These are phyloP conservation scores for Nephrotoma guestfalica DNA, from an alignment of 2,888 invertebrate genomes.

Conservation along the genomic window DNA sequence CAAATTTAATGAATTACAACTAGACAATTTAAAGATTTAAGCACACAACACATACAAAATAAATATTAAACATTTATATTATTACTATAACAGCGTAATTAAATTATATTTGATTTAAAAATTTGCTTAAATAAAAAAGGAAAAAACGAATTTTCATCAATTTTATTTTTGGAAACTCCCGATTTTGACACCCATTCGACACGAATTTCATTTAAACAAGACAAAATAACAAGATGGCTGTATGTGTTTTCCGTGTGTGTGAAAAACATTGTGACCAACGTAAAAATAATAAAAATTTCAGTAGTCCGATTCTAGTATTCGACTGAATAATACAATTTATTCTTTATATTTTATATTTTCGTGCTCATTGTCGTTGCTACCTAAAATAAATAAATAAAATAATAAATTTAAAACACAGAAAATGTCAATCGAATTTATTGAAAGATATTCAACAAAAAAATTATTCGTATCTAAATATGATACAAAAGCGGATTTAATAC, in stretches of 20 bases:
- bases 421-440: slow-evolving; percentile 5
- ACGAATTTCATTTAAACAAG: background rate
- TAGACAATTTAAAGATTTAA: background rate
- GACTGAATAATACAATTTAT: background rate
- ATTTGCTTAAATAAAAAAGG: background rate
- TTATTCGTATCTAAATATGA: background rate
- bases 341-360: background rate
- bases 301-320: background rate
- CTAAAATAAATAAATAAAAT: background rate
- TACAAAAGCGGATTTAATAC: background rate
- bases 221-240: background rate
- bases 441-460: background rate
- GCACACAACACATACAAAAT: background rate
- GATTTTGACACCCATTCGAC: background rate
- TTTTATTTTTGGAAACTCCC: background rate
- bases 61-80: background rate
- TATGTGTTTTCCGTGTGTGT: background rate
- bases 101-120: background rate
- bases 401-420: background rate
- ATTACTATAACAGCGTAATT: background rate
- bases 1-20: background rate
- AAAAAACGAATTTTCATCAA: background rate
- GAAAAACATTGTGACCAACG: background rate
- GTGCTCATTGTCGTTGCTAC: background rate
- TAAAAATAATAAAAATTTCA: background rate